Evolutionary conservation across 2,113 vertebrate species (phyloP), one percentile per base, ranked within the genome.

Genomic region (Egretta garzetta): DNA sequence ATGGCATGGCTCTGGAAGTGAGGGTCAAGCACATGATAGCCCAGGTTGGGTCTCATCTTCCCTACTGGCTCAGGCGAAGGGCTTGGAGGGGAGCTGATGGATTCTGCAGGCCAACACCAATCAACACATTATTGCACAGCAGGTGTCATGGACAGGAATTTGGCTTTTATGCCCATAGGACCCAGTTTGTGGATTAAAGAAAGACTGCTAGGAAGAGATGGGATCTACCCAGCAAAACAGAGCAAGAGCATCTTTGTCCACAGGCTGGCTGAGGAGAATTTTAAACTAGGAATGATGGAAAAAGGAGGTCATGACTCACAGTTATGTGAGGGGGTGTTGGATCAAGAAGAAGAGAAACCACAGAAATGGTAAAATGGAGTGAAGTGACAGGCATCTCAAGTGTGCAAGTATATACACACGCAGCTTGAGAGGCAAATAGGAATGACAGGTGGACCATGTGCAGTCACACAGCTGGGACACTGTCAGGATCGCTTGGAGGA

Each of bases 61-160:
- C 30, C 19, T 27, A 14, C 14, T 33, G 32, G 15, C 70, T 62
- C 33, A 50, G 33, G 23, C 21, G 8, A 43, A 70, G 17, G 15
- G 5, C 33, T 50, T 63, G 27, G 12, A 43, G 22, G 16, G 23
- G 39, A 91, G 55, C 19, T 45, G 18, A 24, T 50, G 35, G 43
- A 37, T 82, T 63, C 35, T 63, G 35, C 20, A 43, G 49, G 14
- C 28, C 18, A 45, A 22, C 17, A 19, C 11, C 24, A 30, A 19
- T 22, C 16, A 47, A 41, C 0, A 0, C 1, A 1, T 58, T 43
- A 18, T 58, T 45, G 35, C 35, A 56, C 28, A 64, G 16, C 27
- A 58, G 27, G 28, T 53, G 45, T 39, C 33, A 73, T 39, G 60
- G 32, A 11, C 15, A 37, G 27, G 50, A 70, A 62, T n/a, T n/a